phyloP scores from a whole-genome alignment of 1,140 invertebrate genomes.

The Cotesia chilonis region DNA sequence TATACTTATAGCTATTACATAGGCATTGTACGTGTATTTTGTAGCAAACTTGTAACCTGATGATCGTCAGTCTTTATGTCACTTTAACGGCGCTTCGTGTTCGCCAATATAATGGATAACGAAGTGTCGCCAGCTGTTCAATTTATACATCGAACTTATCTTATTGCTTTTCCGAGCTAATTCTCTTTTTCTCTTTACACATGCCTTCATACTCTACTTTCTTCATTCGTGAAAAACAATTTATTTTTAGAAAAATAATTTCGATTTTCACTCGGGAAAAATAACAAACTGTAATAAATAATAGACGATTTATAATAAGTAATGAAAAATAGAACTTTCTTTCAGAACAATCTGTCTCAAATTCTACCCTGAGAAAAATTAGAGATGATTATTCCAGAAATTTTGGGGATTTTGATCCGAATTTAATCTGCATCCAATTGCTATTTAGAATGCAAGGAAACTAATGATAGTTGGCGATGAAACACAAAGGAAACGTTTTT shows the following conservation, averaged over 20 bases:
- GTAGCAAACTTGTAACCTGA: constrained; percentile 33
- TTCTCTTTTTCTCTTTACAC: constrained; percentile 1
- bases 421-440: too few relatives aligned
- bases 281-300: too few relatives aligned
- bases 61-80: constrained; percentile 46
- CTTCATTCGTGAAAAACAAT: not conserved
- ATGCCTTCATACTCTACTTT: not conserved
- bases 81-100: constrained; percentile 46
- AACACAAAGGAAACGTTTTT: too few relatives aligned
- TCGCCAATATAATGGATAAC: constrained; percentile 50
- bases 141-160: constrained; percentile 38
- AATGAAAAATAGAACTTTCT: not conserved
- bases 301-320: too few relatives aligned
- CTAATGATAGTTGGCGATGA: too few relatives aligned
- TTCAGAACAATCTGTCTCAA: not conserved
- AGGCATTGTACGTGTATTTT: constrained; percentile 29
- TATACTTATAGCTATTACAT: constrained; percentile 36
- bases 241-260: too few relatives aligned
- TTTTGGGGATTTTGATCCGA: too few relatives aligned
- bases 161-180: constrained; percentile 16
- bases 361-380: too few relatives aligned
- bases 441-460: too few relatives aligned
- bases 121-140: constrained; percentile 48
- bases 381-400: too few relatives aligned
- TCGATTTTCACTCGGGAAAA: too few relatives aligned